Conservation (phyloP, 2,113 vertebrate species). For the Elgaria multicarinata region DNA sequence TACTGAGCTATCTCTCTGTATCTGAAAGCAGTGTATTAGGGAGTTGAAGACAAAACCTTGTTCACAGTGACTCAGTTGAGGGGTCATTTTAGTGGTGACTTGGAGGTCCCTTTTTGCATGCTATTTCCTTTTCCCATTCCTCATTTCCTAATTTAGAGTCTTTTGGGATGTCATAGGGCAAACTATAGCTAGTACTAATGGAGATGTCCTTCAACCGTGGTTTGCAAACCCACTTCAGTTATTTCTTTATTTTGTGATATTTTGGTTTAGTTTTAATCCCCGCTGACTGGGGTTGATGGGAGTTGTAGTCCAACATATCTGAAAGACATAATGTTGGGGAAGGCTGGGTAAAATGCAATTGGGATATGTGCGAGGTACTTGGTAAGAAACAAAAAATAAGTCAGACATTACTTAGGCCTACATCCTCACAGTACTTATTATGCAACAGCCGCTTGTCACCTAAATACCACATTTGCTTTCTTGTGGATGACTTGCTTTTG, state of each 20-base stretch:
- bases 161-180: not conserved
- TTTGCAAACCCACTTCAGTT: not conserved
- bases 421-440: not conserved
- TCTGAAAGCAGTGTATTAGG: not conserved
- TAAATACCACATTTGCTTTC: not conserved
- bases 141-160: not conserved
- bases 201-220: not conserved
- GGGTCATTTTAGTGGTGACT: not conserved
- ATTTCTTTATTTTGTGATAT: not conserved
- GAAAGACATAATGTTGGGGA: too few relatives aligned
- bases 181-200: not conserved
- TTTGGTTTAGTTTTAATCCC: not conserved
- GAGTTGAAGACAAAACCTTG: not conserved
- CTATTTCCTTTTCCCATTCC: not conserved
- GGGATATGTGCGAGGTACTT: not conserved
- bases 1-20: too few relatives aligned
- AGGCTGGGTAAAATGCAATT: not conserved
- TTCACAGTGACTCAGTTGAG: not conserved
- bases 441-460: not conserved
- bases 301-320: too few relatives aligned
- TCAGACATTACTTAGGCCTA: not conserved
- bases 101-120: not conserved
- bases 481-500: not conserved
- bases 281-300: too few relatives aligned
- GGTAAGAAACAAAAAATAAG: not conserved